These are phyloP conservation scores for Crossaster papposus DNA, from an alignment of 53 echinoderm and acorn worm species.

Conservation along the genomic window DNA sequence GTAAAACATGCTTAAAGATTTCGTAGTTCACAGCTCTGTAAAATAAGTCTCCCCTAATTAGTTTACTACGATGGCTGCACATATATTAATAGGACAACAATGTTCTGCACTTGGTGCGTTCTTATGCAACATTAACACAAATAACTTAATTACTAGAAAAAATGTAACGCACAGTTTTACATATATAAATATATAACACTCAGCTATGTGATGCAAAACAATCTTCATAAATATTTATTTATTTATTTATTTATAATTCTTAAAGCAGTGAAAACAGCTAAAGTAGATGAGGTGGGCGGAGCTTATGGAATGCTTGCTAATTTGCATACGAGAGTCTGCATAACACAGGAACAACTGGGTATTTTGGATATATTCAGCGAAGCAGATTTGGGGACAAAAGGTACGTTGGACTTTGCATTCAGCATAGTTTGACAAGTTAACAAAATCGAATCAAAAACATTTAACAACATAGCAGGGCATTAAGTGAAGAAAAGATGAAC, in stretches of 20 bases:
- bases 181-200: constrained; percentile 30
- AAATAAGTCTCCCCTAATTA: not conserved
- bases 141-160: constrained; percentile 8
- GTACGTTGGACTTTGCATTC: constrained; percentile 1
- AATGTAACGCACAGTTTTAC: not conserved
- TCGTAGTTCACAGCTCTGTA: not conserved
- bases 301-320: constrained; percentile 61
- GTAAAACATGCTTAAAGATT: not conserved
- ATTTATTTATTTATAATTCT: not conserved
- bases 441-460: not conserved
- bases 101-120: constrained; percentile 37
- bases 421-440: not conserved
- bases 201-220: constrained; percentile 33
- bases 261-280: constrained; percentile 23
- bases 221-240: not conserved
- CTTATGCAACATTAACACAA: constrained; percentile 33
- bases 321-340: constrained; percentile 44
- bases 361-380: not conserved
- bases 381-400: not conserved
- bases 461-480: not conserved
- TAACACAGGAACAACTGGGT: not conserved
- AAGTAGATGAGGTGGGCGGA: not conserved
- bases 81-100: not conserved
- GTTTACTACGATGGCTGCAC: constrained; percentile 21
- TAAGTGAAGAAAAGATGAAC: not conserved